Evolutionary conservation across 2,113 vertebrate genomes (phyloP), one percentile per base, ranked within the genome.

Genomic region (Laterallus jamaicensis): DNA sequence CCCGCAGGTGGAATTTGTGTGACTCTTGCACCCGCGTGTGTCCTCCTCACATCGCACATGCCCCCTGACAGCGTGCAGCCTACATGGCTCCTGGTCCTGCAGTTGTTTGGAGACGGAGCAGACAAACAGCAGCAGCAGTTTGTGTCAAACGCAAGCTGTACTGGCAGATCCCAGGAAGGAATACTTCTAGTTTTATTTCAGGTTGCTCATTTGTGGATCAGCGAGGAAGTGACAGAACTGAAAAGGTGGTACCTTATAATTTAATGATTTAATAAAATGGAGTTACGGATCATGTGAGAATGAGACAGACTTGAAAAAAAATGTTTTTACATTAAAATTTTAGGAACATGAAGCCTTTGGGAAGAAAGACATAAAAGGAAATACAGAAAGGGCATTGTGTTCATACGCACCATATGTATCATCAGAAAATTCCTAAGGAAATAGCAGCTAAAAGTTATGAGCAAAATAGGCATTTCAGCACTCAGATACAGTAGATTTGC

Each of bases 381-480:
- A 90, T 64, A 67, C 19, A 71, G 60, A 81, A 77, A 83, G 60
- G 79, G 71, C 79, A 93, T 59, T 68, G 70, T 74, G 54, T 67
- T 82, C 60, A 32, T 80, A 88, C 14, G 37, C 28, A 77, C 18
- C 40, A 22, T 60, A 64, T 56, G 24, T 52, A 81, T 70, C 28
- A 78, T 28, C 32, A 60, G 69, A 42, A 93, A 92, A 90, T 78
- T 96, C 85, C 86, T 83, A 75, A 92, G 73, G 92, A 95, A 90
- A 96, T 17, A 68, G 35, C 52, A 95, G 88, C 59, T 68, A 49
- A 82, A 85, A 70, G 14, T 81, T 86, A 80, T 2, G 40, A 90
- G 63, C 35, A 49, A 90, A 86, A 84, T 12, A 70, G 39, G 26
- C 44, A 28, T 77, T 63, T 68, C 59, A 56, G 26, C 35, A 93